Evolutionary conservation across 1,140 invertebrate species (phyloP).

Genomic region (Spodoptera litura): DNA sequence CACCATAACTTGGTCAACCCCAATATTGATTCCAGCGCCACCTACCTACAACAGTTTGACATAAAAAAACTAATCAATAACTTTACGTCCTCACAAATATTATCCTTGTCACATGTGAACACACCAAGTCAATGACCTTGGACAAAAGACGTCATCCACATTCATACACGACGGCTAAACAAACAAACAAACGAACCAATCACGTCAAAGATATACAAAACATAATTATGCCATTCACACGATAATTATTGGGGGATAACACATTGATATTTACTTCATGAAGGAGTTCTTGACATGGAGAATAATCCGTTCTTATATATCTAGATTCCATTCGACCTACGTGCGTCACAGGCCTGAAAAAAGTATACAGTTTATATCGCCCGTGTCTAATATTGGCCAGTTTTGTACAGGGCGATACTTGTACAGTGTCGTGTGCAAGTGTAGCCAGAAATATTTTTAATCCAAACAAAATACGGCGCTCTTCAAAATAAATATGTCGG

Average conservation of each 20-base stretch:
- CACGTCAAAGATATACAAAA: background rate
- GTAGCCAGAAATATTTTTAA: slow-evolving; percentile 84
- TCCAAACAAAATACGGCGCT: slow-evolving; percentile 80
- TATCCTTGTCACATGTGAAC: no score
- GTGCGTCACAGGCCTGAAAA: slow-evolving; percentile 39
- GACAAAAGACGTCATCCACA: background rate
- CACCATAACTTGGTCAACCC: no score
- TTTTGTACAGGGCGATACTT: slow-evolving; percentile 59
- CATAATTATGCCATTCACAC: slow-evolving; percentile 6
- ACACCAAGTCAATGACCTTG: no score
- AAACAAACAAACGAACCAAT: background rate
- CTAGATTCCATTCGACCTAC: slow-evolving; percentile 8
- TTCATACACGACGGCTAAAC: background rate
- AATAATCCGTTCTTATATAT: background rate
- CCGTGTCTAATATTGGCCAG: slow-evolving; percentile 43
- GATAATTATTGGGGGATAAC: background rate
- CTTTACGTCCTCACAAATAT: no score
- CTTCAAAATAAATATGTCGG: slow-evolving; percentile 83
- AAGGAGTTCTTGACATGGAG: background rate
- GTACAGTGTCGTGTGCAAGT: slow-evolving; percentile 82
- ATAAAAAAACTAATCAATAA: no score
- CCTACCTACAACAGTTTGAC: no score
- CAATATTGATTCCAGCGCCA: no score
- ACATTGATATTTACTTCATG: slow-evolving; percentile 1
- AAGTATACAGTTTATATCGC: slow-evolving; percentile 32